These are phyloP conservation scores for Empis stercorea DNA, from an alignment of 2,888 invertebrate species.

Conservation along the genomic window DNA sequence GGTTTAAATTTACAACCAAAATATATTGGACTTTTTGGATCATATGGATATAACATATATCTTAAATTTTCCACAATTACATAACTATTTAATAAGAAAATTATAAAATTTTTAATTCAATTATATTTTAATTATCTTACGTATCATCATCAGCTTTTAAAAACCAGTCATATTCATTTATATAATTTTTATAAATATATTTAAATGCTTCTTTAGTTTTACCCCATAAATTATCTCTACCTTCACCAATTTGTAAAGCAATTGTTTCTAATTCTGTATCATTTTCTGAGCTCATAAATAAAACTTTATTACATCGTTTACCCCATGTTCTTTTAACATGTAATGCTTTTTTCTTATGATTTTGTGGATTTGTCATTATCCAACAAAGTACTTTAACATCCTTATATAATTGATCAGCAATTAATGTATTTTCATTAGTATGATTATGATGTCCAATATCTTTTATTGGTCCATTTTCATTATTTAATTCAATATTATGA, in stretches of 20 bases:
- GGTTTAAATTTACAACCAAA: constrained; percentile 83
- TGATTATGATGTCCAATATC: constrained; percentile 41
- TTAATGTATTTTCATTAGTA: constrained; percentile 46
- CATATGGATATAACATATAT: constrained; percentile 62
- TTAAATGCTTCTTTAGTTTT: constrained; percentile 87
- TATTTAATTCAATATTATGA: constrained; percentile 30
- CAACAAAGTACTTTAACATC: constrained; percentile 80
- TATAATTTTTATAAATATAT: constrained; percentile 67
- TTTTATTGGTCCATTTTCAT: constrained; percentile 35
- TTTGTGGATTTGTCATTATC: constrained; percentile 83
- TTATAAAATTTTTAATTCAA: not conserved
- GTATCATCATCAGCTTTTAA: constrained; percentile 95
- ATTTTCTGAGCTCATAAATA: constrained; percentile 70
- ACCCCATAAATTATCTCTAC: constrained; percentile 78
- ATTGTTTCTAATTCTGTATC: constrained; percentile 64
- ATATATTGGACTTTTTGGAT: constrained; percentile 58
- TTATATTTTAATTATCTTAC: constrained; percentile 46
- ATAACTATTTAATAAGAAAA: constrained; percentile 44
- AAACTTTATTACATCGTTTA: constrained; percentile 66
- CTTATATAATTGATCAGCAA: constrained; percentile 39
- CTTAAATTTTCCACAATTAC: constrained; percentile 88
- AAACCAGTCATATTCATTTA: constrained; percentile 83
- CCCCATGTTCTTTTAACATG: constrained; percentile 93
- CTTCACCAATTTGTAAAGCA: constrained; percentile 67
- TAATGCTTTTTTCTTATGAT: constrained; percentile 75